Percentiles rank a stretch among this genome's conserved stretches.
Conservation (phyloP, 64 coral and sea anemone genomes). For the Stichodactyla helianthus region DNA sequence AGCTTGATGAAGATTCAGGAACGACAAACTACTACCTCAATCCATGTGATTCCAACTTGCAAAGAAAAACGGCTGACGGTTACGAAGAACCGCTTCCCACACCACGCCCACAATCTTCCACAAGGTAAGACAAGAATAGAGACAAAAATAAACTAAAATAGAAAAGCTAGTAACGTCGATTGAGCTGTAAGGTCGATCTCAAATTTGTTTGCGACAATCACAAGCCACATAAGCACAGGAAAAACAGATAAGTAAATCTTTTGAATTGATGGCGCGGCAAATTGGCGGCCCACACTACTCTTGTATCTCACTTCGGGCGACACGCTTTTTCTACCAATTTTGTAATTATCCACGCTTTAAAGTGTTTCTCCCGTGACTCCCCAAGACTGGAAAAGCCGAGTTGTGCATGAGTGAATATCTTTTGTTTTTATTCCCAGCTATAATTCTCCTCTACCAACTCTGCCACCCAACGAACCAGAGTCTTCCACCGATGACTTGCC, state of each 20-base stretch:
- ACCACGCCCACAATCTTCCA: not conserved
- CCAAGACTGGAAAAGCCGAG: not conserved
- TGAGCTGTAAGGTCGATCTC: too few species aligned
- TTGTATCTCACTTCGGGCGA: too few species aligned
- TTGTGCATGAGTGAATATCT: not conserved
- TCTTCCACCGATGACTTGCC: not conserved
- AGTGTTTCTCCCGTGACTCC: not conserved
- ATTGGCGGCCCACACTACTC: too few species aligned
- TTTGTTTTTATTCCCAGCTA: not conserved
- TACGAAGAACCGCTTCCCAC: slow-evolving; percentile 10
- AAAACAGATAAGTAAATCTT: too few species aligned
- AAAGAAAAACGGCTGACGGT: not conserved
- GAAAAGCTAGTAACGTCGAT: too few species aligned
- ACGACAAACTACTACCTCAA: slow-evolving; percentile 20
- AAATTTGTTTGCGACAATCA: too few species aligned
- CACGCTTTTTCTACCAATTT: too few species aligned
- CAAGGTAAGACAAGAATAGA: not conserved
- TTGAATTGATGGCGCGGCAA: too few species aligned
- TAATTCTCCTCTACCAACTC: slow-evolving; percentile 18
- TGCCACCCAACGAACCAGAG: not conserved
- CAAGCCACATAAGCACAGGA: too few species aligned
- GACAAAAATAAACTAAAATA: not conserved
- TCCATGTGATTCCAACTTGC: not conserved
- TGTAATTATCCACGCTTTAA: too few species aligned
- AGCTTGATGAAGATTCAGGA: slow-evolving; percentile 15